Evolutionary conservation across 2,113 vertebrate genomes (phyloP), one percentile per base, ranked within the genome.

Genomic region (Takifugu flavidus): DNA sequence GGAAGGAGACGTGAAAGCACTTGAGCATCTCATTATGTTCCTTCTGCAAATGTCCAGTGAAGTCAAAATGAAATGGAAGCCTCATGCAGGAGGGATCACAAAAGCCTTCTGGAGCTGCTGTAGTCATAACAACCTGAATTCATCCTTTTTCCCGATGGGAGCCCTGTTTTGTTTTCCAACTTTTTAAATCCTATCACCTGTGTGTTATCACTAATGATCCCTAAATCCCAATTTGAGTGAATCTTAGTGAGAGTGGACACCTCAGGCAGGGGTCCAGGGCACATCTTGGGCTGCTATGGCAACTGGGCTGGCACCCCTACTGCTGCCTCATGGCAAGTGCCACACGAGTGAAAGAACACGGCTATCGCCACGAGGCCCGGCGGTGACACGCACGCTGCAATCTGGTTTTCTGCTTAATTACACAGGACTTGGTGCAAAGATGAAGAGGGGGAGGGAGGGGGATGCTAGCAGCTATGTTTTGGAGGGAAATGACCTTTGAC

Each of bases 281-380:
- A 82, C 72, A 76, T 86, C 82, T 45, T 49, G 10, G 62, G 87
- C 76, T 87, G 83, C 82, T 77, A 86, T 86, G 72, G 82, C 81
- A 87, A 88, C 85, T 25, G 60, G 71, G 64, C 78, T 79, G 64
- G 74, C 84, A 78, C 80, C 74, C 85, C 80, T 68, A 73, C 72
- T 65, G 75, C 65, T 74, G 64, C 73, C 69, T 82, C 61, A 51
- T 70, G 75, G 77, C 75, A 63, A 75, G 74, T 34, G 46, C 58
- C 67, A 52, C 53, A 70, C 2, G 56, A 27, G 56, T 31, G 20
- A 39, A 65, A 14, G 56, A 52, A 62, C 64, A 67, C 49, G 29
- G 31, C 62, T 62, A 47, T 43, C 3, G 3, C 72, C 72, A 60
- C 56, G 3, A 62, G 67, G 72, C 57, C 72, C 49, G 27, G 20